These are phyloP conservation scores for Odontamblyopus rebecca DNA, from an alignment of 2,797 vertebrate genomes.

Conservation along the genomic window DNA sequence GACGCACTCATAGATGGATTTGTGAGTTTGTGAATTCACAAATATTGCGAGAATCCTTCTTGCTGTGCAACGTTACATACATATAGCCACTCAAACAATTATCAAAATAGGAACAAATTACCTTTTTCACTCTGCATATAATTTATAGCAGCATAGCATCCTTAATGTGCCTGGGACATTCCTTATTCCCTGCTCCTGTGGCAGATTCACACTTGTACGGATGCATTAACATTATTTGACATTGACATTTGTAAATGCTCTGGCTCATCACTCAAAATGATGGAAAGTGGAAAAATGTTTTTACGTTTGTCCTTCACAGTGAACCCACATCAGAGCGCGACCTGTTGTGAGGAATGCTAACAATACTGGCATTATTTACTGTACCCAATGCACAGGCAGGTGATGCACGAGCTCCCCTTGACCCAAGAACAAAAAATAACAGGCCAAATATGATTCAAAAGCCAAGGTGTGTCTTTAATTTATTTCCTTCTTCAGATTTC, in stretches of 20 bases:
- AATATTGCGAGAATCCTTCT: no score
- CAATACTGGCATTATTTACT: conserved; percentile 20
- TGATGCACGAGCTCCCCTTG: conserved; percentile 12
- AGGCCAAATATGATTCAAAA: conserved; percentile 45
- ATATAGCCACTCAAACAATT: conserved; percentile 5
- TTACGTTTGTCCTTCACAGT: conserved; percentile 40
- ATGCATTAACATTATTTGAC: conserved; percentile 36
- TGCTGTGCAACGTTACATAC: no score
- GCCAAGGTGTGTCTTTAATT: conserved; percentile 44
- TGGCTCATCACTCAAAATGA: conserved; percentile 35
- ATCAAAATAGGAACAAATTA: conserved; percentile 8
- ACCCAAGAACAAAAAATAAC: conserved; percentile 35
- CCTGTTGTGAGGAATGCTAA: conserved; percentile 41
- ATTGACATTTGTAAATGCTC: conserved; percentile 40
- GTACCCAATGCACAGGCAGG: conserved; percentile 16
- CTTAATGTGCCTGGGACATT: background rate
- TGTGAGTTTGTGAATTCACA: no score
- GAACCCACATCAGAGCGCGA: conserved; percentile 1
- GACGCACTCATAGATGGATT: no score
- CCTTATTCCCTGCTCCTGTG: conserved; percentile 10
- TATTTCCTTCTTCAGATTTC: conserved; percentile 38
- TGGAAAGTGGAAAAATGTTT: conserved; percentile 29
- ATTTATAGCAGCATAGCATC: background rate
- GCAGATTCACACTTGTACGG: conserved; percentile 29
- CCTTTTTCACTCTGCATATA: conserved; percentile 2